Evolutionary conservation across 2,113 vertebrate species (phyloP).

Genomic region (Bubalus kerabau): DNA sequence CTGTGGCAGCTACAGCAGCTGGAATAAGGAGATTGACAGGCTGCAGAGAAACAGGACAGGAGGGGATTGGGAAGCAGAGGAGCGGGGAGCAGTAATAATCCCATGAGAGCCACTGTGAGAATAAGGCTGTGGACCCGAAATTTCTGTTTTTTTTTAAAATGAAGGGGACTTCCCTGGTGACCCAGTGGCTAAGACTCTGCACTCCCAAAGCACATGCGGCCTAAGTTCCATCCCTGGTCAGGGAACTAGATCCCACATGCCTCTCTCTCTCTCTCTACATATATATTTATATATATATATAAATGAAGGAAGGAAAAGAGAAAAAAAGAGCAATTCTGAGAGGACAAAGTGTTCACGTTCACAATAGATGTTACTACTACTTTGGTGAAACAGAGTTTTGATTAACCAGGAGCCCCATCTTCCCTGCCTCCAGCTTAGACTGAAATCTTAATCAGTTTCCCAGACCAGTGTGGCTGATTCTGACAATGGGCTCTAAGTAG

Average conservation of each 20-base stretch:
- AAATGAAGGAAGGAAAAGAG: neutral
- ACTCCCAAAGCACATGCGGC: neutral
- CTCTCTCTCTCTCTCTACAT: neutral
- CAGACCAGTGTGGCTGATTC: neutral
- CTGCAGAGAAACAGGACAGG: neutral
- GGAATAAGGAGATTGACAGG: neutral
- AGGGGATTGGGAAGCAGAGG: neutral
- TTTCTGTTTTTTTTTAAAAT: neutral
- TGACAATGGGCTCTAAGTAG: neutral
- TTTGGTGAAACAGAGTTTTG: neutral
- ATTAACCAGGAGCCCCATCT: neutral
- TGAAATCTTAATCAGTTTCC: neutral
- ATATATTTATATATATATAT: too few species aligned
- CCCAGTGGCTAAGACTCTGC: neutral
- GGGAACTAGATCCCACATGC: neutral
- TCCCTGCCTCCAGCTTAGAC: neutral
- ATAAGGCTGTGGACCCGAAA: neutral
- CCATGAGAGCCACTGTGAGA: neutral
- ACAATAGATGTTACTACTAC: neutral
- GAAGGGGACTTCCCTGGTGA: neutral
- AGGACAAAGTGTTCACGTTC: neutral
- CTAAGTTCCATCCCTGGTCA: neutral
- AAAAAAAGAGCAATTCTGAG: neutral
- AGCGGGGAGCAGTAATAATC: neutral
- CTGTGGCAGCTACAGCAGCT: neutral